Evolutionary conservation across 1,140 invertebrate species (phyloP).

Genomic region (Dinothrombium tinctorium): DNA sequence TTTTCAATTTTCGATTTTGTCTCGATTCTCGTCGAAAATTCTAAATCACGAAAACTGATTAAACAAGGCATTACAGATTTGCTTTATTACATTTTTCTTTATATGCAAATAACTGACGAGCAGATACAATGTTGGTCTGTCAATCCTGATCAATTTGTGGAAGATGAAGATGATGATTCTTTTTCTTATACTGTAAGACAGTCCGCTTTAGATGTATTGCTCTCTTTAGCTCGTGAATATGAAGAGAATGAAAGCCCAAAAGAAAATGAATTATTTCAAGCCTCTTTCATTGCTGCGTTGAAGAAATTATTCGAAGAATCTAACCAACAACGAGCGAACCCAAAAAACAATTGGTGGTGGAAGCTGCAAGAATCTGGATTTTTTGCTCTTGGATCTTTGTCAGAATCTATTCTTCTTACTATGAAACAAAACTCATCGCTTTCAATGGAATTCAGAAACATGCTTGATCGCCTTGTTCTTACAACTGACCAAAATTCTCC

Average conservation of each 20-base stretch:
- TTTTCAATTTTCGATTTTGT: constrained; percentile 53
- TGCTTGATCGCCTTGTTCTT: constrained; percentile 5
- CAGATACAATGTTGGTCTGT: constrained; percentile 40
- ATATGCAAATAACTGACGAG: constrained; percentile 51
- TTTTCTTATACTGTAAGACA: constrained; percentile 45
- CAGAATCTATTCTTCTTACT: constrained; percentile 28
- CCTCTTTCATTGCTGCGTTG: constrained; percentile 18
- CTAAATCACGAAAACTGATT: constrained; percentile 33
- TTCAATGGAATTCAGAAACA: constrained; percentile 5
- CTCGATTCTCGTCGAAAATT: constrained; percentile 33
- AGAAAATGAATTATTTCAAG: constrained; percentile 8
- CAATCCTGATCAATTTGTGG: constrained; percentile 47
- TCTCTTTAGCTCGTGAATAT: constrained; percentile 13
- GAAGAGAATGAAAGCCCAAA: constrained; percentile 4
- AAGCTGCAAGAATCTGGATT: constrained; percentile 49
- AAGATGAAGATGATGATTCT: constrained; percentile 46
- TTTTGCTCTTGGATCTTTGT: constrained; percentile 33
- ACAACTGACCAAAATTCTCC: constrained; percentile 21
- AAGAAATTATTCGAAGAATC: constrained; percentile 36
- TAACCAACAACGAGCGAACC: constrained; percentile 30
- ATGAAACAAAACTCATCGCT: constrained; percentile 4
- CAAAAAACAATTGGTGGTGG: constrained; percentile 28
- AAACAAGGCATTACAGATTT: constrained; percentile 40
- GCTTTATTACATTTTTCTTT: constrained; percentile 45
- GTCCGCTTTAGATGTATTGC: constrained; percentile 42